Evolutionary conservation across 2,888 invertebrate genomes (phyloP), one percentile per base, ranked within the genome.

Genomic region (Priocnemis perturbator): DNA sequence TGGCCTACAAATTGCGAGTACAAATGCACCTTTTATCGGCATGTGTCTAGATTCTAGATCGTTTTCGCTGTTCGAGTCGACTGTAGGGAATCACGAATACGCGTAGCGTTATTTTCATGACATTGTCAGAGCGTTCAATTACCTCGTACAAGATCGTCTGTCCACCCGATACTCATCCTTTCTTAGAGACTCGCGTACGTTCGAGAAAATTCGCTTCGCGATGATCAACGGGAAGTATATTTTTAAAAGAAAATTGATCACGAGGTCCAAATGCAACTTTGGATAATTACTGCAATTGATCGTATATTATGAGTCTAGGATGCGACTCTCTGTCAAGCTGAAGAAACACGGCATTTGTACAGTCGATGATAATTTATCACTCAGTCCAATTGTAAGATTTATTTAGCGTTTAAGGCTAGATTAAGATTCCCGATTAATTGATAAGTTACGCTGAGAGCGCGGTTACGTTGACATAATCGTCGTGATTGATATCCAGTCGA

Each of bases 361-460:
- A 86, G 87, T 84, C 81, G 81, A 83, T 81, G 78, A 77, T 83
- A 79, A 81, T 81, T 84, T 82, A 82, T 81, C 83, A 79, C 78
- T 84, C 82, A 82, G 82, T 83, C 80, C 78, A 78, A 76, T 74
- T 78, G 74, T 79, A 81, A 83, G 79, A 77, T 79, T 83, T 81
- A 83, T 79, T 81, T 83, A 83, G 81, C 71, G 70, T 70, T 76
- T 84, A 77, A 81, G 79, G 68, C 69, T 81, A 81, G 74, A 77
- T 78, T 77, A 80, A 80, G 77, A 81, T 74, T 23, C 74, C 72
- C 79, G 69, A 67, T 11, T 76, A 72, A 69, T 64, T 65, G 73
- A 73, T 68, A 80, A 78, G 77, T 81, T 82, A 76, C 71, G 71
- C 71, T 73, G 66, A 64, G 62, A 67, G 76, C 74, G 73, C 70